Conservation (phyloP, 2,113 vertebrate genomes). For the Myocastor coypus region DNA sequence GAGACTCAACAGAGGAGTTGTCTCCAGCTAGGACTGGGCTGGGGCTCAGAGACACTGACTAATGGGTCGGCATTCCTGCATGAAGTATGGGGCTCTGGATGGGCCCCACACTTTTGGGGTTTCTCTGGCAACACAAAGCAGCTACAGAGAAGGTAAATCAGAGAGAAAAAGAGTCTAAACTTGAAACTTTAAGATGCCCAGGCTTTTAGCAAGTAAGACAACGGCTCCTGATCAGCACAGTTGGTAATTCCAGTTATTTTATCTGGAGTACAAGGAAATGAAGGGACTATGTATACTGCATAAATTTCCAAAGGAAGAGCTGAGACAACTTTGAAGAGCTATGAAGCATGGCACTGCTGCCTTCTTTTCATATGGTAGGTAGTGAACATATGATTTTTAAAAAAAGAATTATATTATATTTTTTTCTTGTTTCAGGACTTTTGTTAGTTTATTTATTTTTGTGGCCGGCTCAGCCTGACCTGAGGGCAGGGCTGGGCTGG, state of each 20-base stretch:
- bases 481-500: no score
- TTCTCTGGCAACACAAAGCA: slow-evolving; percentile 29
- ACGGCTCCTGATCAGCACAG: neutral
- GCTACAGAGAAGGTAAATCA: slow-evolving; percentile 10
- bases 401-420: no score
- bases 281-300: neutral
- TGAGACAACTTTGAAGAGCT: slow-evolving; percentile 36
- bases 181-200: neutral
- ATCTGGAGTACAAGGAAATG: neutral
- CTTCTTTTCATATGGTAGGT: neutral
- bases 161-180: neutral
- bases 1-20: neutral
- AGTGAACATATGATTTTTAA: neutral
- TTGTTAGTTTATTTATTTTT: no score
- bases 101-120: neutral
- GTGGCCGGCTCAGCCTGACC: no score
- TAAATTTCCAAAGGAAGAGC: neutral
- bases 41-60: neutral
- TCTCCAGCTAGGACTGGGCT: slow-evolving; percentile 17
- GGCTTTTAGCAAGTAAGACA: neutral
- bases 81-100: neutral
- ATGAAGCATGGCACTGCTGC: neutral
- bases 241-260: neutral
- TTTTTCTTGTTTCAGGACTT: no score
- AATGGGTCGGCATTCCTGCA: neutral